Evolutionary conservation across 2,888 invertebrate species (phyloP), one percentile per base, ranked within the genome.

Genomic region (Choreutis nemorana): DNA sequence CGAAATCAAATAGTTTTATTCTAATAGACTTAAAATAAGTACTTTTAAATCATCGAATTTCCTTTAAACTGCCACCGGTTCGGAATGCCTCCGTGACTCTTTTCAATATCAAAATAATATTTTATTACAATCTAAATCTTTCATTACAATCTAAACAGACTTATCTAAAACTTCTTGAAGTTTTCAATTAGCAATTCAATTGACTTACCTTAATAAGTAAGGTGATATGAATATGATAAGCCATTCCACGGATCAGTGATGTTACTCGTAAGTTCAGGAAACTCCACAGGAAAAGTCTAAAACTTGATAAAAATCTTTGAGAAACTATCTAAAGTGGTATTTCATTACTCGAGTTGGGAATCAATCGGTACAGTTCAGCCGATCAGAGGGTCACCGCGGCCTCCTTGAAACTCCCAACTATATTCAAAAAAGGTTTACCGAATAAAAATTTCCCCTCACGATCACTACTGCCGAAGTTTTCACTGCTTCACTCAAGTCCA

Each of bases 361-460:
- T 33, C 36, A 35, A 30, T 32, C 36, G 32, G 21, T 31, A 33
- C 31, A 8, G 26, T 14, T 26, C n/a, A 38, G 33, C 35, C 30
- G 33, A 31, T 32, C 32, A 34, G n/a, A n/a, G n/a, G n/a, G n/a
- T n/a, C n/a, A 11, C 23, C 26, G 13, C 28, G 50, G 53, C 47
- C 53, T 54, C n/a, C n/a, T n/a, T n/a, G n/a, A 11, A 23, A 23
- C 23, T 11, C 41, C 44, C 45, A 22, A 20, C 32, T 53, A 60
- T 68, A 71, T 68, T 70, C 59, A 59, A 63, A 65, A 64, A 66
- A 64, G 58, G 49, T 53, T 56, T 45, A 44, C 56, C 58, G 64
- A 66, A 70, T 68, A 68, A 68, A n/a, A 68, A 67, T 68, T 70
- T 66, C 65, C 58, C 61, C 63, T 68, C 65, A 61, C 62, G 55